These are phyloP conservation scores for Drosophila birchii DNA, from an alignment of 2,888 invertebrate genomes.

Conservation along the genomic window DNA sequence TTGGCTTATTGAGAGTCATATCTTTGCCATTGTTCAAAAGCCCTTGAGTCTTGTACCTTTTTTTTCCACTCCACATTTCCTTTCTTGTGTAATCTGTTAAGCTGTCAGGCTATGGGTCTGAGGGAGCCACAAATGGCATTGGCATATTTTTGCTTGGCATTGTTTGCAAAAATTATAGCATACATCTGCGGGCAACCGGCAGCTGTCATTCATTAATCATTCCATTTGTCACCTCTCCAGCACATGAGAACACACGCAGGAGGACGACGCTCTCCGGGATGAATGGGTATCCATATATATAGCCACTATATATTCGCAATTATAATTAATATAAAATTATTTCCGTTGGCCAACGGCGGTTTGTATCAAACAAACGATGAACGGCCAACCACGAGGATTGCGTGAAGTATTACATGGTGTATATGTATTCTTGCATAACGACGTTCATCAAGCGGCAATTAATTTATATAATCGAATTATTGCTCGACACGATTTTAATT, in stretches of 20 bases:
- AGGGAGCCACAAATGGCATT: conserved; percentile 26
- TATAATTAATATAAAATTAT: conserved; percentile 38
- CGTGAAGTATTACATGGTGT: neutral
- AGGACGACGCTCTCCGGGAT: neutral
- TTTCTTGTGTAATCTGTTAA: conserved; percentile 20
- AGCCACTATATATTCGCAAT: conserved; percentile 36
- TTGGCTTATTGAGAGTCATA: conserved; percentile 4
- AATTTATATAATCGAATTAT: conserved; percentile 52
- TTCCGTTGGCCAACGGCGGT: conserved; percentile 10
- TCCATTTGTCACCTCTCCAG: conserved; percentile 51
- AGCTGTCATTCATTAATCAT: conserved; percentile 63
- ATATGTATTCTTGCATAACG: conserved; percentile 11
- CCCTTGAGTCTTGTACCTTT: neutral
- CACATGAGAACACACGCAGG: neutral
- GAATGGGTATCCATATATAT: conserved; percentile 14
- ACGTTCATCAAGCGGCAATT: conserved; percentile 38
- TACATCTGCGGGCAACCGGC: conserved; percentile 52
- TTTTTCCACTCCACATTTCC: neutral
- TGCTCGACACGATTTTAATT: conserved; percentile 38
- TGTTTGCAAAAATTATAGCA: conserved; percentile 53
- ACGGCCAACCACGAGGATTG: neutral
- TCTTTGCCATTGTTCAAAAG: neutral
- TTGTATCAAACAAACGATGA: conserved; percentile 22
- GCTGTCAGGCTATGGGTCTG: conserved; percentile 23
- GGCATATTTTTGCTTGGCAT: conserved; percentile 27